Conservation (phyloP, 2,888 invertebrate genomes). For the Drosophila kambysellisi region DNA sequence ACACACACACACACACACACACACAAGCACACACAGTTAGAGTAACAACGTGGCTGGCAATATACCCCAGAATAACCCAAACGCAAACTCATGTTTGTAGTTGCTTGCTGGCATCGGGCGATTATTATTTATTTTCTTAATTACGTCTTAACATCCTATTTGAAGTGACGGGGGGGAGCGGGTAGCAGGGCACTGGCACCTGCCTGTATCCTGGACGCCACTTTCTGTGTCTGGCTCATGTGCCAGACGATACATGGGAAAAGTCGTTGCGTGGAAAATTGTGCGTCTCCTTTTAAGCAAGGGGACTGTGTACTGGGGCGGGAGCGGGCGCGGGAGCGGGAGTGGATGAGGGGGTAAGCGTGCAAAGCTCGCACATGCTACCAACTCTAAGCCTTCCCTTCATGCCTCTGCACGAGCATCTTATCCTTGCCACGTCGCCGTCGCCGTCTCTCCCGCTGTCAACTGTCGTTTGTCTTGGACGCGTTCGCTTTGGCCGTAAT, state of each 20-base stretch:
- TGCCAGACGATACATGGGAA: conserved; percentile 56
- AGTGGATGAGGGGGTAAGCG: background rate
- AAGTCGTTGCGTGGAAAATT: conserved; percentile 69
- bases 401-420: conserved; percentile 50
- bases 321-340: too few species aligned
- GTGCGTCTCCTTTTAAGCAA: conserved; percentile 43
- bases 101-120: conserved; percentile 66
- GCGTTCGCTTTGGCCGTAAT: conserved; percentile 55
- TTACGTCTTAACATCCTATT: conserved; percentile 75
- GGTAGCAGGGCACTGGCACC: conserved; percentile 40
- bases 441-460: conserved; percentile 48
- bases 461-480: conserved; percentile 75
- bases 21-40: background rate
- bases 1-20: background rate
- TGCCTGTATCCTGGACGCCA: conserved; percentile 38
- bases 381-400: conserved; percentile 74
- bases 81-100: conserved; percentile 26
- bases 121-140: conserved; percentile 84
- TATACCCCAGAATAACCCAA: conserved; percentile 14
- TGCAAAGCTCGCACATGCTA: conserved; percentile 70
- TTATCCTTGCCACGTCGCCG: conserved; percentile 58
- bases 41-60: background rate
- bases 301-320: background rate
- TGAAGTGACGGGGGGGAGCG: conserved; percentile 51
- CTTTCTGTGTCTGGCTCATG: conserved; percentile 54